Percentiles rank a stretch among this genome's conserved stretches.
Conservation (phyloP, 2,113 vertebrate genomes). For the Halichoerus grypus region DNA sequence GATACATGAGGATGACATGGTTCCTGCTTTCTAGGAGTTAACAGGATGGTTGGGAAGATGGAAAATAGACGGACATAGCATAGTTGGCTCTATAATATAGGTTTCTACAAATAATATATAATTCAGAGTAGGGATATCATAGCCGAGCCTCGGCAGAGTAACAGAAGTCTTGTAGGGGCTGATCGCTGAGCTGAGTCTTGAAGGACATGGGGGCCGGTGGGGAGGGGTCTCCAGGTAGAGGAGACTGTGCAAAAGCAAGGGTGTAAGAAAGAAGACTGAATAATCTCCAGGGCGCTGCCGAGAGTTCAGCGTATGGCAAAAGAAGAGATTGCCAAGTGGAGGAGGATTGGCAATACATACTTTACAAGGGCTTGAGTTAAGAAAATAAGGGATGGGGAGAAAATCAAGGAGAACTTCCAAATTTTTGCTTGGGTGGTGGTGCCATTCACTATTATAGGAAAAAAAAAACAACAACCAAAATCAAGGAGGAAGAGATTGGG, state of each 20-base stretch:
- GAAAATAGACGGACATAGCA: not conserved
- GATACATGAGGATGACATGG: not conserved
- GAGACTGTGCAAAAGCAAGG: not conserved
- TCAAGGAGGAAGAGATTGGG: not conserved
- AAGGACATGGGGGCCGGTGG: not conserved
- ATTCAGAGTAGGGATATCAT: not conserved
- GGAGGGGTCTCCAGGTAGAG: not conserved
- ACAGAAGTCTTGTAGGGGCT: not conserved
- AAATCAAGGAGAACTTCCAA: not conserved
- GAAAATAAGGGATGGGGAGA: not conserved
- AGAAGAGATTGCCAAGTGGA: not conserved
- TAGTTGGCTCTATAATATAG: not conserved
- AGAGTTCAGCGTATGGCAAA: not conserved
- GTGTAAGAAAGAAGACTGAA: not conserved
- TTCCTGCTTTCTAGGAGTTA: not conserved
- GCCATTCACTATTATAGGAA: not conserved
- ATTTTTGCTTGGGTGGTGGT: not conserved
- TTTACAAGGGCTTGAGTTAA: not conserved
- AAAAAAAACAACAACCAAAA: not conserved
- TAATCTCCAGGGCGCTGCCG: no score
- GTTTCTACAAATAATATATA: not conserved
- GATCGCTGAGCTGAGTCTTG: not conserved
- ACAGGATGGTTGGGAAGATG: not conserved
- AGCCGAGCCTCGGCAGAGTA: not conserved
- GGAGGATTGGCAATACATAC: no score